Percentiles rank a stretch among this genome's conserved stretches.
These are phyloP conservation scores for Lutraria rhynchaena DNA, from an alignment of 1,140 invertebrate species.

Conservation along the genomic window DNA sequence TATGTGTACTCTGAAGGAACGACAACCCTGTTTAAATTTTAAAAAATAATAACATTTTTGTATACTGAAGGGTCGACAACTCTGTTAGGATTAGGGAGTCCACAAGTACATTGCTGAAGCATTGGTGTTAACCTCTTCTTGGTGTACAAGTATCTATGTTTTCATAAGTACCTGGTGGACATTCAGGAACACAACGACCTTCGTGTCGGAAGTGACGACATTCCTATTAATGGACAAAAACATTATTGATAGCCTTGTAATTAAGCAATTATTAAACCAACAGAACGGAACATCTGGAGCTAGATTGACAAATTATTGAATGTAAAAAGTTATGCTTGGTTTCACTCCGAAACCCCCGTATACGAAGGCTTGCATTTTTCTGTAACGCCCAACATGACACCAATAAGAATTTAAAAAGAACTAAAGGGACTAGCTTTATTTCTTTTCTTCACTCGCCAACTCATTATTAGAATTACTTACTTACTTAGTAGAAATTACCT, in stretches of 20 bases:
- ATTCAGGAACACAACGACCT: constrained; percentile 24
- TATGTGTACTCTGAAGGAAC: no score
- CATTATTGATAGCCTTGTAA: not conserved
- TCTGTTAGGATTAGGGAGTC: no score
- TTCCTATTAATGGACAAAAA: constrained; percentile 12
- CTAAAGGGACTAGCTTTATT: no score
- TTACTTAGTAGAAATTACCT: no score
- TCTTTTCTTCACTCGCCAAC: no score
- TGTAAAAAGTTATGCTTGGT: not conserved
- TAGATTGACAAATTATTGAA: not conserved
- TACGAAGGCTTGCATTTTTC: not conserved
- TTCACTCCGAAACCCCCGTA: not conserved
- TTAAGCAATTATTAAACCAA: not conserved
- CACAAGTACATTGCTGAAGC: no score
- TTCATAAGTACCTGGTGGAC: constrained; percentile 6
- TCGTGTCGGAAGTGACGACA: constrained; percentile 26
- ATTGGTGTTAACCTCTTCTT: no score
- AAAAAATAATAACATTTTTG: no score
- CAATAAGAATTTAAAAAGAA: no score
- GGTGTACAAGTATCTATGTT: constrained; percentile 7
- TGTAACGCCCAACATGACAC: not conserved
- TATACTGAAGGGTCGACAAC: no score
- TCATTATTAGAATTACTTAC: no score
- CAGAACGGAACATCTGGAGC: not conserved
- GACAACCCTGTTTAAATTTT: no score